Evolutionary conservation across 92 coral and sea anemone genomes (phyloP).

Genomic region (Parazoanthus swiftii): DNA sequence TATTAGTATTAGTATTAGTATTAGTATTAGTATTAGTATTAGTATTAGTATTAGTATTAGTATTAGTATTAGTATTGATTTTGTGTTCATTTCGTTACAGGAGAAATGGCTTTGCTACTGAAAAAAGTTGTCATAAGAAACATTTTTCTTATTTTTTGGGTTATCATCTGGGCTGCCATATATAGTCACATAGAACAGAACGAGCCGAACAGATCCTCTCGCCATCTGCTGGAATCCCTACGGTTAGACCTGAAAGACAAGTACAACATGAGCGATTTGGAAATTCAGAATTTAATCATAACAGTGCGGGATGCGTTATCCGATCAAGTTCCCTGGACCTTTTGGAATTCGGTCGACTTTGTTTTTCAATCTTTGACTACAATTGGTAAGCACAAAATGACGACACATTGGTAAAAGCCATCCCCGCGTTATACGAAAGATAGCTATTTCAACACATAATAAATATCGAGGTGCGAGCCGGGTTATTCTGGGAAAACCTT

Average conservation of each 20-base stretch:
- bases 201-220: neutral
- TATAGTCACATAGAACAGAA: neutral
- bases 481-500: too few relatives aligned
- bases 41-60: too few relatives aligned
- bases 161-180: conserved; percentile 10
- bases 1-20: too few relatives aligned
- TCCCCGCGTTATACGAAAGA: too few relatives aligned
- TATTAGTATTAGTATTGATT: too few relatives aligned
- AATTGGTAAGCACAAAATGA: neutral
- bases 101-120: neutral
- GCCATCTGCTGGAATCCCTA: neutral
- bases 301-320: neutral
- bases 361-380: conserved; percentile 3
- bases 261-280: neutral
- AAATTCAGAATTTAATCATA: neutral
- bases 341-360: conserved; percentile 9
- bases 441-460: too few relatives aligned
- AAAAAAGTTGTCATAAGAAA: neutral
- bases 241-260: neutral
- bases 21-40: too few relatives aligned
- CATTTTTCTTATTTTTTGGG: neutral
- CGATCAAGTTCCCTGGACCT: neutral
- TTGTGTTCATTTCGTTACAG: neutral
- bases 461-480: too few relatives aligned
- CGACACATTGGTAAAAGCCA: neutral